Evolutionary conservation across 2,888 invertebrate species (phyloP), one percentile per base, ranked within the genome.

Genomic region (Pharmacophagus antenor): DNA sequence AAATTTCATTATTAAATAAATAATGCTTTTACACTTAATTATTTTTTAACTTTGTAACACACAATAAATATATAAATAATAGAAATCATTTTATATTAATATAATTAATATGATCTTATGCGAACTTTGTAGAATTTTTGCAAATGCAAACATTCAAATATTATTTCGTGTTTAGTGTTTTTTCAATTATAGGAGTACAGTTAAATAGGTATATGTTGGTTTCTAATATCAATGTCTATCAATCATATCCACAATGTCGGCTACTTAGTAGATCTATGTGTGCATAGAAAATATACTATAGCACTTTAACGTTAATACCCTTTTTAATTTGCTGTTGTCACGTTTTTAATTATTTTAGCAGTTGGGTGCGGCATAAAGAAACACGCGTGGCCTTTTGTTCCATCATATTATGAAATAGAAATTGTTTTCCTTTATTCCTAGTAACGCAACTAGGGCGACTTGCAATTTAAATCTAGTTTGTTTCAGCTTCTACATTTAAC

Each of bases 261-360:
- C n/a, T 15, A 37, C 15, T 37, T n/a, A 4, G 15, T n/a, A 37
- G 4, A 37, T n/a, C n/a, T n/a, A n/a, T n/a, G n/a, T n/a, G n/a
- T n/a, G n/a, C 37, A 27, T 27, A 6, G 4, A 4, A 37, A 8
- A 37, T n/a, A 5, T 37, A n/a, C 4, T 37, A 3, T 15, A 37
- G n/a, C n/a, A n/a, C n/a, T n/a, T 5, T 37, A 37, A n/a, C n/a
- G n/a, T 37, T n/a, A n/a, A 37, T 37, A n/a, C 37, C 37, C n/a
- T 37, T 23, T 41, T 41, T 52, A 83, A 82, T 82, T 82, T 77
- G 76, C 70, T 76, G 79, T 76, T 83, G 87, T 87, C 86, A 87
- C 79, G 82, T 82, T 87, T 87, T 88, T 88, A 87, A 88, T 88
- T 87, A 86, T 85, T 85, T 80, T 82, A 83, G 73, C 80, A 80